Conservation (phyloP, 2,888 invertebrate genomes). For the Caenorhabditis sp. region DNA sequence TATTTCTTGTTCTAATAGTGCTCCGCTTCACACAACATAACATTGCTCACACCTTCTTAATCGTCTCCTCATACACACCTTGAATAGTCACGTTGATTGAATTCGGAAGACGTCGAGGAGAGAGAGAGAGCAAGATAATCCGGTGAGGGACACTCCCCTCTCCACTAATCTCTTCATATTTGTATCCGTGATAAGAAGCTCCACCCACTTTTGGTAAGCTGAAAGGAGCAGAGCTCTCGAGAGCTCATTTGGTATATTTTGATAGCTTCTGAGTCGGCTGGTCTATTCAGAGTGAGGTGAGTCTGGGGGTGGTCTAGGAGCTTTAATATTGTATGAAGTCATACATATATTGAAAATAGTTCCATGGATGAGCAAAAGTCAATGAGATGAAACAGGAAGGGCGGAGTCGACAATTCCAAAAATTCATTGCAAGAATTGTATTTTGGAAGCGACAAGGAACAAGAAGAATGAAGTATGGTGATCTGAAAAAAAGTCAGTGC, state of each 20-base stretch:
- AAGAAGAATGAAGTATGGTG: no score
- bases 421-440: no score
- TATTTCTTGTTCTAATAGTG: constrained; percentile 1
- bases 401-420: no score
- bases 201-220: constrained; percentile 20
- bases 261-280: not conserved
- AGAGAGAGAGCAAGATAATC: constrained; percentile 37
- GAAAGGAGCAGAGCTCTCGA: not conserved
- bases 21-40: not conserved
- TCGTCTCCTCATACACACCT: constrained; percentile 4
- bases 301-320: not conserved
- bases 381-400: no score
- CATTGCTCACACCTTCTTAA: not conserved
- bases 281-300: constrained; percentile 18
- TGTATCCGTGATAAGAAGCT: constrained; percentile 38
- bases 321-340: no score
- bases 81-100: constrained; percentile 39
- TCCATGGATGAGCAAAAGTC: no score
- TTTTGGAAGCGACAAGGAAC: no score
- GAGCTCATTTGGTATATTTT: constrained; percentile 24
- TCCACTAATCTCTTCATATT: constrained; percentile 1
- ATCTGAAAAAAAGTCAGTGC: no score
- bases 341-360: no score
- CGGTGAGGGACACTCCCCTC: not conserved
- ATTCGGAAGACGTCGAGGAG: constrained; percentile 10